Conservation (phyloP, 2,888 invertebrate genomes). For the Cetonia aurata region DNA sequence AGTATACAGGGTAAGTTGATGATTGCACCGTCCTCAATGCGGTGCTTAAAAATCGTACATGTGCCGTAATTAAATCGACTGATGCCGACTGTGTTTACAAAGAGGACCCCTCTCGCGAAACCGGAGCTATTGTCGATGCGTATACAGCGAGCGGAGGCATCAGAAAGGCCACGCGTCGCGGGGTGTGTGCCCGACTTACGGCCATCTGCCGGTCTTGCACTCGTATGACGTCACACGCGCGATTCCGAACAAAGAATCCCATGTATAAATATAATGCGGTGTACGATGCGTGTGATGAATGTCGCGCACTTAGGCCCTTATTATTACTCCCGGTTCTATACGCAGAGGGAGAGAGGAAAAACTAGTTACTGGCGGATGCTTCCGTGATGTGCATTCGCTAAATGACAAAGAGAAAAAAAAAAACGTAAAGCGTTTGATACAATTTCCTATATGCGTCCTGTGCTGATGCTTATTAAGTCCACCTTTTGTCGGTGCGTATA, state of each 20-base stretch:
- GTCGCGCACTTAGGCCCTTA: no score
- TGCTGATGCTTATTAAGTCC: no score
- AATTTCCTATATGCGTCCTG: no score
- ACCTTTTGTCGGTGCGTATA: no score
- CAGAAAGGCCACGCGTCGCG: slow-evolving; percentile 49
- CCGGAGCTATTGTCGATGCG: slow-evolving; percentile 46
- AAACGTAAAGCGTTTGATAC: no score
- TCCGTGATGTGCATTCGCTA: no score
- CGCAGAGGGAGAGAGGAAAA: no score
- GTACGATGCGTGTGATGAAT: no score
- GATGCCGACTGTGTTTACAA: slow-evolving; percentile 28
- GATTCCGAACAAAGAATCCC: slow-evolving; percentile 44
- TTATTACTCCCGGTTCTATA: no score
- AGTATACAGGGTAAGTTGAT: slow-evolving; percentile 11
- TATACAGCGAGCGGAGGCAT: no score
- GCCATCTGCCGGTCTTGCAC: slow-evolving; percentile 48
- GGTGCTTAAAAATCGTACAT: slow-evolving; percentile 35
- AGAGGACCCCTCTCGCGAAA: slow-evolving; percentile 48
- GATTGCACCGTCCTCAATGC: slow-evolving; percentile 26
- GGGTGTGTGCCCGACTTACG: slow-evolving; percentile 45
- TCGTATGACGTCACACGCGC: slow-evolving; percentile 49
- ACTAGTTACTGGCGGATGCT: no score
- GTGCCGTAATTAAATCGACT: slow-evolving; percentile 40
- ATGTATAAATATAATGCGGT: slow-evolving; percentile 31
- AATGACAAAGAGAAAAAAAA: no score